Evolutionary conservation across 2,888 invertebrate species (phyloP).

Genomic region (Xestia c-nigrum): DNA sequence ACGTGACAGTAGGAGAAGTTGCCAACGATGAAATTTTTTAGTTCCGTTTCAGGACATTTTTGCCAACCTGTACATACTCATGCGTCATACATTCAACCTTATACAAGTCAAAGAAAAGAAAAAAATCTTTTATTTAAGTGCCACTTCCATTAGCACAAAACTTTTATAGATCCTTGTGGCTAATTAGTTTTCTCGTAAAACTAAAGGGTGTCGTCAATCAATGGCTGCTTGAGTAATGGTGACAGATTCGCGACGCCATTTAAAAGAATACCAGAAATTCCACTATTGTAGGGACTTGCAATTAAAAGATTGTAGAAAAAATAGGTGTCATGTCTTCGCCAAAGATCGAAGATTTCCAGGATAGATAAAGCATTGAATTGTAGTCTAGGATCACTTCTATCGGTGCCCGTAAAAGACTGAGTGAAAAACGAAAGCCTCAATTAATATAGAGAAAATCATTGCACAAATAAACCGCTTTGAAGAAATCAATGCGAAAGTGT

Average conservation of each 20-base stretch:
- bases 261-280: slow-evolving; percentile 55
- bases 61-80: too few relatives aligned
- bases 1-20: too few relatives aligned
- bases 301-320: slow-evolving; percentile 40
- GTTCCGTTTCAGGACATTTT: too few relatives aligned
- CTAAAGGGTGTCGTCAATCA: slow-evolving; percentile 86
- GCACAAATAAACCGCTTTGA: background rate
- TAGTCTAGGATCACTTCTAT: background rate
- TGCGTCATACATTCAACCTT: slow-evolving; percentile 6
- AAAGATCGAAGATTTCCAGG: slow-evolving; percentile 11
- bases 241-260: slow-evolving; percentile 64
- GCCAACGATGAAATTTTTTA: too few relatives aligned
- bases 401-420: background rate
- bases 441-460: background rate
- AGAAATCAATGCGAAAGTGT: background rate
- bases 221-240: slow-evolving; percentile 80
- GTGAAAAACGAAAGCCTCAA: background rate
- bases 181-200: slow-evolving; percentile 88
- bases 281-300: slow-evolving; percentile 28
- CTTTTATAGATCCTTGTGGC: slow-evolving; percentile 79
- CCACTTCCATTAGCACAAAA: slow-evolving; percentile 62
- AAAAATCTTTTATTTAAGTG: slow-evolving; percentile 34
- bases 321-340: slow-evolving; percentile 3
- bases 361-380: background rate
- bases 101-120: slow-evolving; percentile 23